Conservation (phyloP, 2,797 vertebrate species). For the Argya squamiceps region DNA sequence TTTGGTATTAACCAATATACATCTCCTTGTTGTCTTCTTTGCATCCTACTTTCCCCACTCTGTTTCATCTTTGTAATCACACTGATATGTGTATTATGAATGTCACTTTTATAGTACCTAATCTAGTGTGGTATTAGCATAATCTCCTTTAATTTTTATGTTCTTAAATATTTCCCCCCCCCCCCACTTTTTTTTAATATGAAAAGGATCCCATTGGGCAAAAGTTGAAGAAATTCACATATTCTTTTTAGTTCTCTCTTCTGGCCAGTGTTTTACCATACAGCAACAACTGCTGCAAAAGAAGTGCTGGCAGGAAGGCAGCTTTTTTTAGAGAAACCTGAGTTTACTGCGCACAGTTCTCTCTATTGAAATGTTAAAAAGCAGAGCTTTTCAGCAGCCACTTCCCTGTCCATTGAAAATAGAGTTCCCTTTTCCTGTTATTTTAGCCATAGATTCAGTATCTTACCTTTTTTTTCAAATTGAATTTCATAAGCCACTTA, state of each 20-base stretch:
- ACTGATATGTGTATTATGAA: neutral
- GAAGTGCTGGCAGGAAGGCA: neutral
- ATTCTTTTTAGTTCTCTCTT: neutral
- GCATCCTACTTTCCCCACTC: neutral
- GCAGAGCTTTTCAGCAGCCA: neutral
- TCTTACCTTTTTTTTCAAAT: neutral
- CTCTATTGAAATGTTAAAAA: neutral
- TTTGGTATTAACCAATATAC: neutral
- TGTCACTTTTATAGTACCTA: neutral
- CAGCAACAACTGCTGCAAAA: neutral
- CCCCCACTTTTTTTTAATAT: neutral
- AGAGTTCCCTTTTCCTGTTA: slow-evolving; percentile 5
- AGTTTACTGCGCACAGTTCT: neutral
- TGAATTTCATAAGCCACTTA: slow-evolving; percentile 14
- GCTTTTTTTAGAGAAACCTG: neutral
- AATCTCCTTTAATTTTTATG: neutral
- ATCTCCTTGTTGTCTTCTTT: neutral
- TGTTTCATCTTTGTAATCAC: neutral
- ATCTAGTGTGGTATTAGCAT: neutral
- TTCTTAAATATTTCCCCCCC: neutral
- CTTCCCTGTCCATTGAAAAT: neutral
- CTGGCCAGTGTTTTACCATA: neutral
- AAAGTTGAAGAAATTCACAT: neutral
- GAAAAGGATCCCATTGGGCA: neutral
- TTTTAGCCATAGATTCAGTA: slow-evolving; percentile 37